These are phyloP conservation scores for Habropoda laboriosa DNA, from an alignment of 1,140 invertebrate species.

Conservation along the genomic window DNA sequence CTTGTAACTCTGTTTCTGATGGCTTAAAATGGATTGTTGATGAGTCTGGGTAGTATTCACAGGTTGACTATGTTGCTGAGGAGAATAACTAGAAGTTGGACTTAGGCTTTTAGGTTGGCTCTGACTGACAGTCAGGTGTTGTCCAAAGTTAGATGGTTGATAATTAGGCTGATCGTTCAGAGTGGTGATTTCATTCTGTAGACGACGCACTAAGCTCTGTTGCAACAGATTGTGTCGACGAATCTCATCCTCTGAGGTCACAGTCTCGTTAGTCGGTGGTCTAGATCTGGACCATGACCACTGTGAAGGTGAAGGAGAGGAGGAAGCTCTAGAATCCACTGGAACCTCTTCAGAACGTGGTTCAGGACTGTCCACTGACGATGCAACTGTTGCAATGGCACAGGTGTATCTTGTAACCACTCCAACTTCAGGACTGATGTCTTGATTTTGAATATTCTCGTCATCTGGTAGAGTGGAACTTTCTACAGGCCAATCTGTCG, in stretches of 20 bases:
- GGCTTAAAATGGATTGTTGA: slow-evolving; percentile 50
- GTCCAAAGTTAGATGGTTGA: neutral
- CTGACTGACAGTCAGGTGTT: neutral
- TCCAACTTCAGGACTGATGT: slow-evolving; percentile 74
- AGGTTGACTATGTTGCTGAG: neutral
- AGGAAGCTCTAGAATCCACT: slow-evolving; percentile 2
- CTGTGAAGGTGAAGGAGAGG: slow-evolving; percentile 34
- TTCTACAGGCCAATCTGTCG: neutral
- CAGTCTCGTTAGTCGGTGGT: slow-evolving; percentile 22
- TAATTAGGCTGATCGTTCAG: slow-evolving; percentile 27
- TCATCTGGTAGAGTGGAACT: slow-evolving; percentile 45
- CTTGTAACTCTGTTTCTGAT: neutral
- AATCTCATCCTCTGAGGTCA: slow-evolving; percentile 67
- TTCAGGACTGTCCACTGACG: slow-evolving; percentile 49
- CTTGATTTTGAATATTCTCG: slow-evolving; percentile 77
- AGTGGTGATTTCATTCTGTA: slow-evolving; percentile 63
- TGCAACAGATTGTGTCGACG: slow-evolving; percentile 78
- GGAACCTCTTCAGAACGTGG: slow-evolving; percentile 10
- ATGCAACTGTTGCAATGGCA: slow-evolving; percentile 75
- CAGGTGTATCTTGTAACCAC: slow-evolving; percentile 77
- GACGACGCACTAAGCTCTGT: slow-evolving; percentile 70
- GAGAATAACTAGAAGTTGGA: neutral
- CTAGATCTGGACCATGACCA: slow-evolving; percentile 21
- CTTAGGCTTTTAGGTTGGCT: neutral
- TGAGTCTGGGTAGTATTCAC: neutral